These are phyloP conservation scores for Scarus forsteni DNA, from an alignment of 2,797 vertebrate species.

Conservation along the genomic window DNA sequence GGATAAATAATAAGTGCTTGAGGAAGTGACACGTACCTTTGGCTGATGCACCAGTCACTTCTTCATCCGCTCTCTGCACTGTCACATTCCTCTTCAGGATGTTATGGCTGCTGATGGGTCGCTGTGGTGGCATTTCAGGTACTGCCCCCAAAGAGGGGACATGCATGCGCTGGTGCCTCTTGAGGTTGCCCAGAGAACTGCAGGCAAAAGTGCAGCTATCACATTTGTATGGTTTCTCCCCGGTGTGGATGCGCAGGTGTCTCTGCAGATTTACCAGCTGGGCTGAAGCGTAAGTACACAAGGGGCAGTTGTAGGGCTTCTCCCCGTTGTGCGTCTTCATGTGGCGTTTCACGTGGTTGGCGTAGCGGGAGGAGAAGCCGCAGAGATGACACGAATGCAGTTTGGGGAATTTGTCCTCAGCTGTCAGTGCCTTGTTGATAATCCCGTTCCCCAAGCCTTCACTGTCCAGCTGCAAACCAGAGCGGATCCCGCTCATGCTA, in stretches of 20 bases:
- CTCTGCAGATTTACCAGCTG: conserved; percentile 97
- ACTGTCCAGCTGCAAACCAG: conserved; percentile 40
- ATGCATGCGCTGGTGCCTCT: conserved; percentile 95
- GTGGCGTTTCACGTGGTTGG: conserved; percentile 97
- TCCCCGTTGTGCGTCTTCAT: conserved; percentile 99
- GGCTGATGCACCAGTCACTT: conserved; percentile 51
- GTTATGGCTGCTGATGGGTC: conserved; percentile 45
- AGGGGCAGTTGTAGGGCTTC: conserved; percentile 94
- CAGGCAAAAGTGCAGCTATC: conserved; percentile 94
- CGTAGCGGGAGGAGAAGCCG: conserved; percentile 96
- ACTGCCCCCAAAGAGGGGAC: conserved; percentile 59
- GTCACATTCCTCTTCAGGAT: conserved; percentile 59
- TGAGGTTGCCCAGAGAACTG: conserved; percentile 97
- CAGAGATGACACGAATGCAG: conserved; percentile 95
- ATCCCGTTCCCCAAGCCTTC: conserved; percentile 47
- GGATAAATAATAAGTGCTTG: too few species aligned
- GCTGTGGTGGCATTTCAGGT: conserved; percentile 21
- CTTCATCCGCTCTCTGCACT: conserved; percentile 62
- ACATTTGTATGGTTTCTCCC: conserved; percentile 97
- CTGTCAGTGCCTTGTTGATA: conserved; percentile 51
- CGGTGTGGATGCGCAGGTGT: conserved; percentile 96
- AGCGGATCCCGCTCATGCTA: conserved; percentile 61
- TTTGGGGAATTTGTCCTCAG: conserved; percentile 79
- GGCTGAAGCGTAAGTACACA: conserved; percentile 95
- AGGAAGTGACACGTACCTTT: conserved; percentile 62